These are phyloP conservation scores for Archivesica marissinica DNA, from an alignment of 1,140 invertebrate species.

Conservation along the genomic window DNA sequence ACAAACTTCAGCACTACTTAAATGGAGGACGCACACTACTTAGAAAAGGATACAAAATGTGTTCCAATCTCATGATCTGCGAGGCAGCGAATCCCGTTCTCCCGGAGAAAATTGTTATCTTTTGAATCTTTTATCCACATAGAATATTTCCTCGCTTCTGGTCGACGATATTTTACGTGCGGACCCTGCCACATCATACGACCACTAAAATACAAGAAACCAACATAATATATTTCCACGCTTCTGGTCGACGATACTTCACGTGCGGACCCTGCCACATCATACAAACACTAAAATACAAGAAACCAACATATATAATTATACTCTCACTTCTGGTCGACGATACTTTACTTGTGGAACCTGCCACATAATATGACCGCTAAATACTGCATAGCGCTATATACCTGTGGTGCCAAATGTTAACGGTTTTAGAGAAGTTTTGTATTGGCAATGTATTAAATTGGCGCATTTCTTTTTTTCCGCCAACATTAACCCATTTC, in stretches of 20 bases:
- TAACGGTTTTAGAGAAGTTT: too few relatives aligned
- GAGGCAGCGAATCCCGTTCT: slow-evolving; percentile 79
- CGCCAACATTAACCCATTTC: too few relatives aligned
- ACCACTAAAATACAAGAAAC: slow-evolving; percentile 74
- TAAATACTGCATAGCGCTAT: too few relatives aligned
- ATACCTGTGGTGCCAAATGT: too few relatives aligned
- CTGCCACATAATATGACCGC: slow-evolving; percentile 81
- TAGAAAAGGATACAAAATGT: slow-evolving; percentile 83
- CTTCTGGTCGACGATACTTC: slow-evolving; percentile 78
- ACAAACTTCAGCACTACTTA: too few relatives aligned
- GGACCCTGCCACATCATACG: slow-evolving; percentile 82
- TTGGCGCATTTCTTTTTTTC: too few relatives aligned
- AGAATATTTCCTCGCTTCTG: slow-evolving; percentile 79
- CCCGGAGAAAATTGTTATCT: slow-evolving; percentile 80
- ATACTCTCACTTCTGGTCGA: slow-evolving; percentile 77
- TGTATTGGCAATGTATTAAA: too few relatives aligned
- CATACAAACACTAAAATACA: slow-evolving; percentile 79
- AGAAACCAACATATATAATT: slow-evolving; percentile 75
- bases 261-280: slow-evolving; percentile 79
- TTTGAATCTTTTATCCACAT: slow-evolving; percentile 80
- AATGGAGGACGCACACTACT: too few relatives aligned
- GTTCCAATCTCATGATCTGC: slow-evolving; percentile 83
- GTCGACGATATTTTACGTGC: slow-evolving; percentile 74
- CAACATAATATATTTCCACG: slow-evolving; percentile 78
- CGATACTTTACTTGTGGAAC: slow-evolving; percentile 76